phyloP scores from a whole-genome alignment of 2,113 vertebrate genomes.

The Ctenomys sociabilis region DNA sequence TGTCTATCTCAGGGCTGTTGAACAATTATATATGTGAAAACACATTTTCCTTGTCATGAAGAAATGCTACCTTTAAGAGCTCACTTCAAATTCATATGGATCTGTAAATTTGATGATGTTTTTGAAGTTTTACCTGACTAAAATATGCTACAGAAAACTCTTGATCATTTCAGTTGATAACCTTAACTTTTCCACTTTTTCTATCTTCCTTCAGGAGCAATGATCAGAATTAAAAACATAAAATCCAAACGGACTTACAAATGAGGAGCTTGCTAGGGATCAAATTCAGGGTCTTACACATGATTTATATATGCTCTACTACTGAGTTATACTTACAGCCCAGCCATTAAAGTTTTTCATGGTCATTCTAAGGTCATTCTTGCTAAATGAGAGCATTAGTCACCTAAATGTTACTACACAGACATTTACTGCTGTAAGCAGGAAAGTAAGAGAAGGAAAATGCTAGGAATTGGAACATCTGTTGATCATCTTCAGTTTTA shows the following conservation, averaged over 20 bases:
- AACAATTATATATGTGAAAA: constrained; percentile 41
- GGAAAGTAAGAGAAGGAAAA: neutral
- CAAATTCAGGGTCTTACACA: neutral
- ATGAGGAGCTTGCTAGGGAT: neutral
- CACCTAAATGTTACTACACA: neutral
- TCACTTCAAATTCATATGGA: neutral
- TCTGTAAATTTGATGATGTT: constrained; percentile 5
- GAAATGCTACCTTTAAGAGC: neutral
- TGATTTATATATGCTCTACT: neutral
- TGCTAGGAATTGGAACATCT: neutral
- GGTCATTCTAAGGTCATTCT: neutral
- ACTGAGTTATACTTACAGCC: neutral
- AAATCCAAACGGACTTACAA: neutral
- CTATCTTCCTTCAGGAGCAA: neutral
- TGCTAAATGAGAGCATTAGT: constrained; percentile 19
- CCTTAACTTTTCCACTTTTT: neutral
- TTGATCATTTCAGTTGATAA: constrained; percentile 7
- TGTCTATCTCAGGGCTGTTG: constrained; percentile 6
- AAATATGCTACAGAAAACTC: neutral
- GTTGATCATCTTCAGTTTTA: neutral
- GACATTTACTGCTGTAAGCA: neutral
- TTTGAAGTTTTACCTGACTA: constrained; percentile 15
- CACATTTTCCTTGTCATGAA: neutral
- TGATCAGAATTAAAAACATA: neutral
- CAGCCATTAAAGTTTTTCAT: neutral